Evolutionary conservation across 1,140 invertebrate species (phyloP).

Genomic region (Ooceraea biroi): DNA sequence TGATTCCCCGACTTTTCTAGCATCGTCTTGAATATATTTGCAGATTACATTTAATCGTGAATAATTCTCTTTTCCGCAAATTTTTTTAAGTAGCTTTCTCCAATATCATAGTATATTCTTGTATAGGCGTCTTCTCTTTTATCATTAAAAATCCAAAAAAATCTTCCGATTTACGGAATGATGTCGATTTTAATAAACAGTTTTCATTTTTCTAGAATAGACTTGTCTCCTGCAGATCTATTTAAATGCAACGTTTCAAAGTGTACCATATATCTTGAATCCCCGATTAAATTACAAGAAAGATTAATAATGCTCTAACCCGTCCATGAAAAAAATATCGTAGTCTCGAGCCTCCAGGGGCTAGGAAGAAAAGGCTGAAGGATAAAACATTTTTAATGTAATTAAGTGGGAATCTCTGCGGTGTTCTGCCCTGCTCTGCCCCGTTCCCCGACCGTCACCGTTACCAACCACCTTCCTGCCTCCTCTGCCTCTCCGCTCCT

Average conservation of each 20-base stretch:
- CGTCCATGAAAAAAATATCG: slow-evolving; percentile 57
- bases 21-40: slow-evolving; percentile 46
- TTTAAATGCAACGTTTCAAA: too few relatives aligned
- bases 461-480: slow-evolving; percentile 11
- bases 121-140: neutral
- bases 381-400: slow-evolving; percentile 87
- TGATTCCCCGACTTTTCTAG: slow-evolving; percentile 32
- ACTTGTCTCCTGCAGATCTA: neutral
- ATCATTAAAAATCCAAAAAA: too few relatives aligned
- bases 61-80: neutral
- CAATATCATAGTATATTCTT: neutral
- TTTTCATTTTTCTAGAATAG: neutral
- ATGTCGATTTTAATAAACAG: too few relatives aligned
- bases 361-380: slow-evolving; percentile 62
- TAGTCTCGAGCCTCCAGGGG: slow-evolving; percentile 43
- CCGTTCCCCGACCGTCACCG: slow-evolving; percentile 35
- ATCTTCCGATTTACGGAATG: too few relatives aligned
- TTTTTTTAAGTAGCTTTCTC: neutral
- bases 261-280: slow-evolving; percentile 3
- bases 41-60: slow-evolving; percentile 7
- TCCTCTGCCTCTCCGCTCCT: neutral
- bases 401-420: slow-evolving; percentile 85
- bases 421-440: slow-evolving; percentile 72
- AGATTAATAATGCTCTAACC: slow-evolving; percentile 44
- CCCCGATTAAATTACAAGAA: slow-evolving; percentile 6